phyloP scores from a whole-genome alignment of 2,797 vertebrate species.

The Emys orbicularis region DNA sequence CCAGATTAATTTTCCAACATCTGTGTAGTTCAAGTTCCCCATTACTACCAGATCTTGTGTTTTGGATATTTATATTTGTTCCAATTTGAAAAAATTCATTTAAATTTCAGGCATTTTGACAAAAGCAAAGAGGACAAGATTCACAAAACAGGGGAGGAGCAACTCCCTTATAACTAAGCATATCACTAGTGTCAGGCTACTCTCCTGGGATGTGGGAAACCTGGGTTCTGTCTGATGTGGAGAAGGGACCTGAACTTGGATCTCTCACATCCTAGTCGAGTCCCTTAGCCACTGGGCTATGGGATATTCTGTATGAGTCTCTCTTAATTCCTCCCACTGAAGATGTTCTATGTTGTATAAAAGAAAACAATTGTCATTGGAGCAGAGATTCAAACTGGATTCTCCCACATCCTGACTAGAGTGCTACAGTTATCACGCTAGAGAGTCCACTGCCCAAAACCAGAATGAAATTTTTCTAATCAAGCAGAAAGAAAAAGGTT shows the following conservation, averaged over 20 bases:
- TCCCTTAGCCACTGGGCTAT: not conserved
- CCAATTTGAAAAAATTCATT: no score
- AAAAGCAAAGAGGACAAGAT: no score
- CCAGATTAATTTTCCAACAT: no score
- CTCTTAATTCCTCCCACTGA: not conserved
- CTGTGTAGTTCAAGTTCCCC: no score
- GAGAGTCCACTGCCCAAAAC: no score
- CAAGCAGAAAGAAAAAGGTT: not conserved
- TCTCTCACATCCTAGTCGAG: not conserved
- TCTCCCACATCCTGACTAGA: no score
- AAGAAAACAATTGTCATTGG: not conserved
- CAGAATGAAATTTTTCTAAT: not conserved
- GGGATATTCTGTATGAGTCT: not conserved
- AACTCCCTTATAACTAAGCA: not conserved
- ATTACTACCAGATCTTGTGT: no score
- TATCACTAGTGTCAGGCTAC: not conserved
- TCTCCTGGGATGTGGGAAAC: not conserved
- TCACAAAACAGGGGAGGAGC: no score
- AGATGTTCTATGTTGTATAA: not conserved
- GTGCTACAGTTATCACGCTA: no score
- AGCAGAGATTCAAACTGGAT: no score
- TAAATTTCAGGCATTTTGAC: no score
- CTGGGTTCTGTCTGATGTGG: not conserved
- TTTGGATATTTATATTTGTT: no score
- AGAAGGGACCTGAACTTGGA: not conserved